Base-by-base conservation (phyloP, 2,888 invertebrate genomes). In the Cryptophagus acutangulus region DNA sequence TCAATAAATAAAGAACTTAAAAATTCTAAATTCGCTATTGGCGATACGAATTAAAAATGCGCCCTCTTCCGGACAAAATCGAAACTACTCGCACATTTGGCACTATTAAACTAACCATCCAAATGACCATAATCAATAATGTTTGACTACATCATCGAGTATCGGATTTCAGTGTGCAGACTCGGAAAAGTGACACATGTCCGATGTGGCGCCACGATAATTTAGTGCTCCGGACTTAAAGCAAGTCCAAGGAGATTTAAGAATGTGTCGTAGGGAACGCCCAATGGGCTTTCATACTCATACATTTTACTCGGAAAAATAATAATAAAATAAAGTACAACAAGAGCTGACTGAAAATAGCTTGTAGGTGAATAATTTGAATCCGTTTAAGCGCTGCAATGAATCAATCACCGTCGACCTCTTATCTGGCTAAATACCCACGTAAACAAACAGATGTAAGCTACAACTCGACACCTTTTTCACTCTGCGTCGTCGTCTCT, bases 401-500 rank as follows among this genome's bases (percentile, higher is more conserved):
- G 61, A 62, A 65, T 66, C 64, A 64, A 63, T 63, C 62, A 61
- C 48, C 53, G 54, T 57, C 58, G 55, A 52, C 58, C 55, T n/a
- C n/a, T 63, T 64, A 65, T 65, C 63, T 58, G 54, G 51, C 48
- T 58, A 62, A 63, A 64, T 62, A 57, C 58, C 60, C 57, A 58
- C 61, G 58, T 61, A 61, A 63, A 65, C 61, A 64, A 65, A 65
- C 66, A 67, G 54, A 54, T 65, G 65, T 66, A 66, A 63, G 60
- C 57, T 62, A 62, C 62, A 63, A 63, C 56, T 64, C 63, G 63
- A 64, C 65, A 65, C 64, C 64, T 65, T 59, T 56, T 35, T 45
- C n/a, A n/a, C n/a, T n/a, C n/a, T n/a, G n/a, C n/a, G n/a, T n/a
- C 25, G 17, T 29, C 13, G 34, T 41, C 40, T 44, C 44, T 33